Percentiles rank a stretch among this genome's conserved stretches.
Conservation (phyloP, 2,113 vertebrate genomes). For the Chaetodon trifascialis region DNA sequence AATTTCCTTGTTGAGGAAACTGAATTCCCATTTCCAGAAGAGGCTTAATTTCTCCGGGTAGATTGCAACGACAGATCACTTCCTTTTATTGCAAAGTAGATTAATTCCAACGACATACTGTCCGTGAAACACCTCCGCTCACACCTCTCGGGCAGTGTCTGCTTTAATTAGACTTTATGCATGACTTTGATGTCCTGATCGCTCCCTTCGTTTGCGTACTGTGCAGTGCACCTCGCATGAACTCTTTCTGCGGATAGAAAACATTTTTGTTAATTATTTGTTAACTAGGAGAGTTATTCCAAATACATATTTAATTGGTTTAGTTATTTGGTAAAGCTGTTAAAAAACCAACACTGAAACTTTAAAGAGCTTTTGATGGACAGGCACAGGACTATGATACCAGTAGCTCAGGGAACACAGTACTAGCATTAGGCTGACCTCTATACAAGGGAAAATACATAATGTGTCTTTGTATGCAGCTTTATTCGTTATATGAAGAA, state of each 20-base stretch:
- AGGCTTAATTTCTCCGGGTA: constrained; percentile 44
- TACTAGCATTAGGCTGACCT: not conserved
- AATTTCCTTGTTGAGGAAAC: constrained; percentile 39
- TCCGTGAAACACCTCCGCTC: constrained; percentile 50
- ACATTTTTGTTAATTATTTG: not conserved
- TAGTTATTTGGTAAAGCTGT: not conserved
- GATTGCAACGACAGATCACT: constrained; percentile 53
- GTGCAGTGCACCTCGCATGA: constrained; percentile 41
- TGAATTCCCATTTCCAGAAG: constrained; percentile 34
- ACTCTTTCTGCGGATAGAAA: constrained; percentile 31
- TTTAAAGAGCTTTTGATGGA: not conserved
- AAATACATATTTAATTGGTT: not conserved
- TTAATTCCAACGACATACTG: constrained; percentile 48
- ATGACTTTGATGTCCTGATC: constrained; percentile 62
- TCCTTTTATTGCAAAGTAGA: constrained; percentile 56
- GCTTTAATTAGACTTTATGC: constrained; percentile 55
- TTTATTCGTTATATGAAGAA: not conserved
- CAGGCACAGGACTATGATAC: not conserved
- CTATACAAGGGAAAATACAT: not conserved
- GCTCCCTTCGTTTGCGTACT: constrained; percentile 28
- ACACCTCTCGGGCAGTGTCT: constrained; percentile 57
- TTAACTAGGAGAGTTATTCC: constrained; percentile 5
- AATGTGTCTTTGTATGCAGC: not conserved
- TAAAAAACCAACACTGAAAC: not conserved
- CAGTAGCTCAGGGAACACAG: not conserved